phyloP scores from a whole-genome alignment of 2,113 vertebrate genomes.

The Maccullochella peelii region DNA sequence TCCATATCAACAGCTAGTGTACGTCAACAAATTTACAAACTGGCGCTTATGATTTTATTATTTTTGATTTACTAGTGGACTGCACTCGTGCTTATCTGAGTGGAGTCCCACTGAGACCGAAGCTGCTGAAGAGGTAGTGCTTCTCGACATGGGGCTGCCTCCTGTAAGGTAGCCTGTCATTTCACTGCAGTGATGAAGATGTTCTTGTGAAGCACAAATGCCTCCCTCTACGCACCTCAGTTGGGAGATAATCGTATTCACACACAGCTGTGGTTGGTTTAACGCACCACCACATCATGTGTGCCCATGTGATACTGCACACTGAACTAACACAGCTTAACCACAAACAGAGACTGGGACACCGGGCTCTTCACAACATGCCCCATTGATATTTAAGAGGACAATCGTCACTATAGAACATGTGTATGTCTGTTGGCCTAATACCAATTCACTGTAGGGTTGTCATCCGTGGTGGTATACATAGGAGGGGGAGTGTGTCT shows the following conservation, averaged over 20 bases:
- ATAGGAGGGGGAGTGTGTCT: constrained; percentile 68
- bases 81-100: constrained; percentile 46
- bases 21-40: constrained; percentile 57
- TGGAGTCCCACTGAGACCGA: constrained; percentile 51
- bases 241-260: constrained; percentile 76
- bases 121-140: constrained; percentile 51
- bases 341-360: constrained; percentile 58
- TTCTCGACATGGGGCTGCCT: constrained; percentile 64
- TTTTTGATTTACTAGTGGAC: constrained; percentile 58
- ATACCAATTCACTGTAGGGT: constrained; percentile 61
- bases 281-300: constrained; percentile 65
- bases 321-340: constrained; percentile 48
- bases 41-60: constrained; percentile 45
- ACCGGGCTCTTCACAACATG: constrained; percentile 47
- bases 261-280: constrained; percentile 71
- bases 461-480: constrained; percentile 71
- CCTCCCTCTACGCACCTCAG: constrained; percentile 68
- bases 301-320: constrained; percentile 65
- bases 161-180: constrained; percentile 72
- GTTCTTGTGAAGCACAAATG: constrained; percentile 76
- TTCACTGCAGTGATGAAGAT: constrained; percentile 79
- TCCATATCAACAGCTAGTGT: constrained; percentile 29
- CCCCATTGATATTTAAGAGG: constrained; percentile 58
- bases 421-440: constrained; percentile 55
- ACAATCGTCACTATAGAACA: constrained; percentile 44